Evolutionary conservation across 2,888 invertebrate genomes (phyloP), one percentile per base, ranked within the genome.

Genomic region (Cosmia pyralina): DNA sequence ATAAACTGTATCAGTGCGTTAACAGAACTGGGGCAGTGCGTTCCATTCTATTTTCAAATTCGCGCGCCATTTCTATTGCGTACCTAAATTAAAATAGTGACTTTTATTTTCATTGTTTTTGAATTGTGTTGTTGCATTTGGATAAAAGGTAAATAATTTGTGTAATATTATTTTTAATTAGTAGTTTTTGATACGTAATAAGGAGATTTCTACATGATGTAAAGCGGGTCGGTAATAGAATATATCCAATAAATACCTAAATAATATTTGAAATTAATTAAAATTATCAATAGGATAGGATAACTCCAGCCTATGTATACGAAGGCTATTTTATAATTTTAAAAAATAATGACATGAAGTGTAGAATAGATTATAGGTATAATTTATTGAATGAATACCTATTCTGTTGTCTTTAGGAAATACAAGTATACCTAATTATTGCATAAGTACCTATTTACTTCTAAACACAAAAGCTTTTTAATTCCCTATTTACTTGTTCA

Each of bases 1-100:
- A 76, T 81, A 90, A 92, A 90, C 79, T 90, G 87, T 91, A 92
- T 88, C 93, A 95, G 93, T 95, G 87, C 88, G 89, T 88, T 83
- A 79, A 84, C 77, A 83, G 86, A 91, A 89, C 89, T 92, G 81
- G 92, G 88, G 87, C 91, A 85, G 89, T 85, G 86, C 79, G 90
- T 83, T 85, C 81, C 85, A 81, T 84, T 83, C 82, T 73, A 88
- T 87, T 87, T 85, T 84, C 72, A 85, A 88, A 87, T 86, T 88
- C 73, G 84, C 90, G 88, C 89, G 90, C 84, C 83, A 87, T 88
- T 88, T 86, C 71, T 75, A 76, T 83, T 59, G 50, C 65, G 62
- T 75, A 57, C 41, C 6, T 48, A 65, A 72, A 62, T 55, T 34
- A 68, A 59, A 62, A 55, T 53, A 67, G 76, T 79, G 74, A 58